A percentile compares a stretch with the other conserved stretches of the same genome.
Evolutionary conservation across 1,140 invertebrate genomes (phyloP).

Genomic region (Wasmannia auropunctata): DNA sequence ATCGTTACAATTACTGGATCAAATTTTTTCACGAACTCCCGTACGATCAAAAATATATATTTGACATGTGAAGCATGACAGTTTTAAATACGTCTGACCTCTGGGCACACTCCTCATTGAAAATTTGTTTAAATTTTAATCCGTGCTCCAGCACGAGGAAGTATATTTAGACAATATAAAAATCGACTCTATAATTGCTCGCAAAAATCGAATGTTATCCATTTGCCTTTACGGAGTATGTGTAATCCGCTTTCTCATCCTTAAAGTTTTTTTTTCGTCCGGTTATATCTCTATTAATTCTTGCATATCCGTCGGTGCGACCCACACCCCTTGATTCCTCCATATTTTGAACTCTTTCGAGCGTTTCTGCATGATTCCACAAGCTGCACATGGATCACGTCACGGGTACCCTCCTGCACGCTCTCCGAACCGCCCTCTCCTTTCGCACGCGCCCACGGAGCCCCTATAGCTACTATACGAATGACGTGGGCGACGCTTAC

Average conservation of each 20-base stretch:
- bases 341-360: background rate
- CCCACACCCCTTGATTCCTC: background rate
- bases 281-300: background rate
- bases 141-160: background rate
- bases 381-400: background rate
- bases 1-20: background rate
- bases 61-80: background rate
- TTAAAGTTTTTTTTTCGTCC: background rate
- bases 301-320: background rate
- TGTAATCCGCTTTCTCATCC: background rate
- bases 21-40: background rate
- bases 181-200: background rate
- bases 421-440: background rate
- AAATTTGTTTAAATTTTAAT: conserved; percentile 1
- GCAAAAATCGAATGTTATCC: background rate
- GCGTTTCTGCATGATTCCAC: background rate
- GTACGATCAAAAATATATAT: background rate
- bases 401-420: background rate
- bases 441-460: conserved; percentile 32
- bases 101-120: background rate
- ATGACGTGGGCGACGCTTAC: conserved; percentile 71
- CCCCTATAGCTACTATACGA: conserved; percentile 42
- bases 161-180: background rate
- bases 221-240: background rate
- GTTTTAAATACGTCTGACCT: background rate